Conservation (phyloP, 2,113 vertebrate genomes). For the Myanophis thanlyinensis region DNA sequence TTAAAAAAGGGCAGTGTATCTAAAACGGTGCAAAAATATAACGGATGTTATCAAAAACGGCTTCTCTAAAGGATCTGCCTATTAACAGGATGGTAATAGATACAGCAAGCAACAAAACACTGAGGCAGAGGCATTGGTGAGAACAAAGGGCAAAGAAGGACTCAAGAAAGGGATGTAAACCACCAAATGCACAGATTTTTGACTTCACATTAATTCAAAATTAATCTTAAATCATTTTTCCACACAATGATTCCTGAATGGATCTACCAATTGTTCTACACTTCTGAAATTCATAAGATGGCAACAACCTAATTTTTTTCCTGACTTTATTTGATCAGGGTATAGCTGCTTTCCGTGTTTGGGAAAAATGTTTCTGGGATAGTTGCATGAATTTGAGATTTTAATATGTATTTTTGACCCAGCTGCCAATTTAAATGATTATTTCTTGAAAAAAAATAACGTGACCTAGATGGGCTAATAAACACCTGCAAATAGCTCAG, state of each 20-base stretch:
- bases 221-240: not conserved
- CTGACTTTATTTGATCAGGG: not conserved
- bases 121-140: not conserved
- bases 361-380: not conserved
- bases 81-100: not conserved
- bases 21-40: not conserved
- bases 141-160: not conserved
- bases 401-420: not conserved
- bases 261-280: not conserved
- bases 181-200: not conserved
- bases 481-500: not conserved
- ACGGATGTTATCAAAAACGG: not conserved
- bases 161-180: not conserved
- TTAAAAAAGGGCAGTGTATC: not conserved
- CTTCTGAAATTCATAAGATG: not conserved
- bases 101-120: not conserved
- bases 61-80: not conserved
- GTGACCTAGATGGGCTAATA: not conserved
- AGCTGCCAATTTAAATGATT: not conserved
- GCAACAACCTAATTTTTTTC: not conserved
- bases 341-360: not conserved
- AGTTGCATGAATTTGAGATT: not conserved
- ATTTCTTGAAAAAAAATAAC: not conserved
- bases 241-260: not conserved
- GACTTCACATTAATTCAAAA: not conserved